Percentiles rank a stretch among this genome's conserved stretches.
Conservation (phyloP, 2,113 vertebrate genomes). For the Hypomesus transpacificus region DNA sequence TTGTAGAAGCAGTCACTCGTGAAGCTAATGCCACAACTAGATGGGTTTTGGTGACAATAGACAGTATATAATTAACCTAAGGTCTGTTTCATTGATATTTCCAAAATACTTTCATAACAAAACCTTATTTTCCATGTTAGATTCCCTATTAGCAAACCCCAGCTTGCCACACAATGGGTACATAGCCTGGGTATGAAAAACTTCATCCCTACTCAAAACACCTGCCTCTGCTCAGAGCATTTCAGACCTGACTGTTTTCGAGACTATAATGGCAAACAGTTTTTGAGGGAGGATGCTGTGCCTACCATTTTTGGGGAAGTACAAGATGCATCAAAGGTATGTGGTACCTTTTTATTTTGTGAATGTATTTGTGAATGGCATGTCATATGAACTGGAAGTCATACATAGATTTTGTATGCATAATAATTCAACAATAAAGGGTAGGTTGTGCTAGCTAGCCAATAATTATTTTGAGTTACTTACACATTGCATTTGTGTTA, state of each 20-base stretch:
- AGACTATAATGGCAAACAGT: conserved; percentile 79
- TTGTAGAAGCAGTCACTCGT: too few species aligned
- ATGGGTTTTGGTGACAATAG: too few species aligned
- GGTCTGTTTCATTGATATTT: not conserved
- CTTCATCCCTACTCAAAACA: conserved; percentile 71
- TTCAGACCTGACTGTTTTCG: conserved; percentile 74
- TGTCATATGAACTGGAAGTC: not conserved
- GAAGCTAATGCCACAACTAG: too few species aligned
- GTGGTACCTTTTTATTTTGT: too few species aligned
- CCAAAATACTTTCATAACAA: too few species aligned
- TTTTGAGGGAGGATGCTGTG: conserved; percentile 74
- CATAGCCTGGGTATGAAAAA: conserved; percentile 71
- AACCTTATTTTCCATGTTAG: conserved; percentile 36
- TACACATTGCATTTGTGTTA: too few species aligned
- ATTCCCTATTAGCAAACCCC: conserved; percentile 76
- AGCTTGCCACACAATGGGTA: conserved; percentile 72
- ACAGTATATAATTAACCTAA: not conserved
- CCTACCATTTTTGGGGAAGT: conserved; percentile 68
- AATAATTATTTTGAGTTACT: too few species aligned
- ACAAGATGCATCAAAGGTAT: conserved; percentile 64
- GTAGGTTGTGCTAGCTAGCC: too few species aligned
- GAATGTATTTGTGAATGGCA: too few species aligned
- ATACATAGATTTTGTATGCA: not conserved
- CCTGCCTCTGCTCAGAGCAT: conserved; percentile 75
- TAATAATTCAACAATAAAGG: too few species aligned